Evolutionary conservation across 1,140 invertebrate species (phyloP), one percentile per base, ranked within the genome.

Genomic region (Tachypleus tridentatus): DNA sequence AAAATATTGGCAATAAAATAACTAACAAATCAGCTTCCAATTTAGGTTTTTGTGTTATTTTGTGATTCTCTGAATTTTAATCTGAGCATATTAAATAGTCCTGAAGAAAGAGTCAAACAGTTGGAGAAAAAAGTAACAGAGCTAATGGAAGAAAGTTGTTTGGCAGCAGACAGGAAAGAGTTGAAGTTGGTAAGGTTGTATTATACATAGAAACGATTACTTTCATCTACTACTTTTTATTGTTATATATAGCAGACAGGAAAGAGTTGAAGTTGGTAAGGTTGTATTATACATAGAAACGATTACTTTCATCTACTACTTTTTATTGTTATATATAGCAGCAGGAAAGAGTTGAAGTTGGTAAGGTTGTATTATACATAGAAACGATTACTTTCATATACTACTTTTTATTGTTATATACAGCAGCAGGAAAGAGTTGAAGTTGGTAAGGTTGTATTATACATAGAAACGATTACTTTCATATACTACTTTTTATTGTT

Each of bases 81-180:
- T 29, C 29, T 29, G 29, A 29, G 29, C 29, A 29, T 29, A 29
- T 29, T 29, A 77, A 10, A 54, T 68, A 91, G 88, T 51, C 86
- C 88, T 0, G 89, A 93, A 76, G 86, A 89, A 67, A 93, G 91
- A 76, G 87, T 93, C 56, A 87, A 87, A 74, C 80, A 84, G 71
- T 74, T 91, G 57, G 92, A 97, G 77, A 80, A 79, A 9, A 86
- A 87, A 76, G 91, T 95, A 54, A 89, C 87, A 74, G 82, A 85
- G 64, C 75, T 96, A n/a, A 82, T 97, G 49, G 87, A 91, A 74
- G 86, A 89, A 71, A 88, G 87, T n/a, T 87, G 88, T 67, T 74
- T 88, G 48, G 82, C 85, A 29, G 78, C 81, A 68, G 75, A 78
- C 72, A 79, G 78, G 61, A 83, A 83, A 67, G 83, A 89, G 64